Evolutionary conservation across 2,888 invertebrate species (phyloP).

Genomic region (Drymonia ruficornis): DNA sequence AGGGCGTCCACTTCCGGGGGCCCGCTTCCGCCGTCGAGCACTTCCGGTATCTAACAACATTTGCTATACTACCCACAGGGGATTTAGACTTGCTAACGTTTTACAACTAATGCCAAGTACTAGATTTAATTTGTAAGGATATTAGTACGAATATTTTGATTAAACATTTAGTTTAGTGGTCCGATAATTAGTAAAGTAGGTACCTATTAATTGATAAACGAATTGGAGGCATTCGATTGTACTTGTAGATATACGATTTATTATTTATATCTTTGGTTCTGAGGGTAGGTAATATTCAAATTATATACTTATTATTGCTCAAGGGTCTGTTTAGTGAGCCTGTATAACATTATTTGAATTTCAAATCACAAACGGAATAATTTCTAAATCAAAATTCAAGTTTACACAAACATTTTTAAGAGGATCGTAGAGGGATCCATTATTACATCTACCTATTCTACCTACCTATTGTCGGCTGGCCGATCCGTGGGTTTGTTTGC

Average conservation of each 20-base stretch:
- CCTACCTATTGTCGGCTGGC: background rate
- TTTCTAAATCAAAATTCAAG: conserved; percentile 3
- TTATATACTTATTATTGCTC: no score
- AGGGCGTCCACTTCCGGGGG: conserved; percentile 43
- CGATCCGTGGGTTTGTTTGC: background rate
- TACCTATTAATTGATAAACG: no score
- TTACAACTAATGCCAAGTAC: background rate
- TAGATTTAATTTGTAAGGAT: no score
- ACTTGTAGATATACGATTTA: no score
- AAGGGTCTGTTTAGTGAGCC: background rate
- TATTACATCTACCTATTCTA: background rate
- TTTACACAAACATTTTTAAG: background rate
- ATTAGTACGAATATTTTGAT: no score
- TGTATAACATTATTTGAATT: conserved; percentile 10
- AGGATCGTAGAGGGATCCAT: conserved; percentile 2
- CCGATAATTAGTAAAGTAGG: no score
- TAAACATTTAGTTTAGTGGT: no score
- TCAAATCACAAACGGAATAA: conserved; percentile 5
- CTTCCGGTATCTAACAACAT: conserved; percentile 51
- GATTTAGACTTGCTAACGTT: conserved; percentile 28
- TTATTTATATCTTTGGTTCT: no score
- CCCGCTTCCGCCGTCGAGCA: conserved; percentile 44
- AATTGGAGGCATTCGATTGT: no score
- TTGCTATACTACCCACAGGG: conserved; percentile 36
- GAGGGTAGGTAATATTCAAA: no score